Conservation (phyloP, 2,888 invertebrate genomes). For the Dryobotodes eremita region DNA sequence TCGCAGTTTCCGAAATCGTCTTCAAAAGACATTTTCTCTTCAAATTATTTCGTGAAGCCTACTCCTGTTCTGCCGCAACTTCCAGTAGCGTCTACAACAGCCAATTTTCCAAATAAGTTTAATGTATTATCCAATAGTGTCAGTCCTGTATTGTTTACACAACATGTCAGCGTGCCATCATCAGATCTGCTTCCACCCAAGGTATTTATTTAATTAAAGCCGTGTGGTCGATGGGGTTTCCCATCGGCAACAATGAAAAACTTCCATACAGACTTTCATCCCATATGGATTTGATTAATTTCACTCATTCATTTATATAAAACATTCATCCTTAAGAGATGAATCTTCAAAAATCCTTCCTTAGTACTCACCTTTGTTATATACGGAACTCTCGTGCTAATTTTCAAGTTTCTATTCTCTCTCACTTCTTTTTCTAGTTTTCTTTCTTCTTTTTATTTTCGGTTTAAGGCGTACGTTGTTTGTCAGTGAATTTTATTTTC, state of each 20-base stretch:
- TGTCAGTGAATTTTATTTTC: not conserved
- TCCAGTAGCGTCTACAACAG: conserved; percentile 16
- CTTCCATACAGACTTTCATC: not conserved
- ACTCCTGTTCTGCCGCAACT: conserved; percentile 27
- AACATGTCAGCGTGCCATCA: conserved; percentile 55
- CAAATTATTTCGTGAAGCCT: conserved; percentile 31
- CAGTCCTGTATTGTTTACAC: conserved; percentile 20
- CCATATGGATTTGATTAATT: too few species aligned
- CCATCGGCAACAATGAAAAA: not conserved
- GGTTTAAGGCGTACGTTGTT: too few species aligned
- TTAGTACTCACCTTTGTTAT: not conserved
- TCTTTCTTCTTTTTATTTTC: too few species aligned
- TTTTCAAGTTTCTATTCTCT: not conserved
- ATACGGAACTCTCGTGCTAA: not conserved
- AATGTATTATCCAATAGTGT: conserved; percentile 20
- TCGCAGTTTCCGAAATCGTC: not conserved
- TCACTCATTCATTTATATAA: too few species aligned
- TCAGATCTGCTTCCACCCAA: conserved; percentile 76
- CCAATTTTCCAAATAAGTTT: conserved; percentile 3
- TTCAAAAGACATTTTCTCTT: not conserved
- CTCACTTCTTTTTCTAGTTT: too few species aligned
- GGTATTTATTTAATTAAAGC: conserved; percentile 59
- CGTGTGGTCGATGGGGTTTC: not conserved
- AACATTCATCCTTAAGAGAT: not conserved
- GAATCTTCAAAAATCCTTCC: not conserved